Conservation (phyloP, 2,888 invertebrate genomes). For the Tubulanus polymorphus region DNA sequence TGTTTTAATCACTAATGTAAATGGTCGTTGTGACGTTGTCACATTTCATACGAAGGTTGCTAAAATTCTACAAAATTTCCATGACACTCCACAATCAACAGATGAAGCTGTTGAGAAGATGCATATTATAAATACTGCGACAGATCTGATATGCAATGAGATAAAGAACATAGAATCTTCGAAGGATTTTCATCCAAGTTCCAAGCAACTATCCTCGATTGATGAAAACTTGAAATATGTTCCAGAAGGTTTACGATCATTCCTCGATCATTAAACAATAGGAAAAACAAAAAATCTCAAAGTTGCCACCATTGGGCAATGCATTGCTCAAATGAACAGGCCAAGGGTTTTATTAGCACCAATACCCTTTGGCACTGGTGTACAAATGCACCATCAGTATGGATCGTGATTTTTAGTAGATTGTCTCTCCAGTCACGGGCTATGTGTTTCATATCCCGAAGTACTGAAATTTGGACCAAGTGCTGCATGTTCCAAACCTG, state of each 20-base stretch:
- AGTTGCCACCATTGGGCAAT: constrained; percentile 23
- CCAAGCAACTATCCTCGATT: constrained; percentile 10
- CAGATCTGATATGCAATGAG: constrained; percentile 25
- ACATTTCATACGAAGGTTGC: constrained; percentile 19
- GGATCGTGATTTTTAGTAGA: constrained; percentile 26
- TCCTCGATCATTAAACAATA: constrained; percentile 14
- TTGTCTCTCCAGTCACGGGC: constrained; percentile 22
- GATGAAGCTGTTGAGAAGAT: constrained; percentile 11
- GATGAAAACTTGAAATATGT: constrained; percentile 10
- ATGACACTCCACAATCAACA: constrained; percentile 8
- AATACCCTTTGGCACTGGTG: constrained; percentile 24
- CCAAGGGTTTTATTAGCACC: constrained; percentile 23
- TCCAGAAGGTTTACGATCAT: constrained; percentile 13
- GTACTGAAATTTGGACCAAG: constrained; percentile 5
- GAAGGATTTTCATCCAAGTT: constrained; percentile 19
- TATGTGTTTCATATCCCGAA: constrained; percentile 22
- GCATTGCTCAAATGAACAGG: constrained; percentile 22
- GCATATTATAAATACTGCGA: constrained; percentile 22
- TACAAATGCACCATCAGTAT: constrained; percentile 27
- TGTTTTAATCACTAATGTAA: constrained; percentile 19
- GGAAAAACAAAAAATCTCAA: constrained; percentile 11
- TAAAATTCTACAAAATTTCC: constrained; percentile 18
- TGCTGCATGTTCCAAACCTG: constrained; percentile 8
- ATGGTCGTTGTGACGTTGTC: constrained; percentile 21
- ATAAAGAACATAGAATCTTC: constrained; percentile 15